phyloP scores from a whole-genome alignment of 2,797 vertebrate species.

The Menidia menidia region DNA sequence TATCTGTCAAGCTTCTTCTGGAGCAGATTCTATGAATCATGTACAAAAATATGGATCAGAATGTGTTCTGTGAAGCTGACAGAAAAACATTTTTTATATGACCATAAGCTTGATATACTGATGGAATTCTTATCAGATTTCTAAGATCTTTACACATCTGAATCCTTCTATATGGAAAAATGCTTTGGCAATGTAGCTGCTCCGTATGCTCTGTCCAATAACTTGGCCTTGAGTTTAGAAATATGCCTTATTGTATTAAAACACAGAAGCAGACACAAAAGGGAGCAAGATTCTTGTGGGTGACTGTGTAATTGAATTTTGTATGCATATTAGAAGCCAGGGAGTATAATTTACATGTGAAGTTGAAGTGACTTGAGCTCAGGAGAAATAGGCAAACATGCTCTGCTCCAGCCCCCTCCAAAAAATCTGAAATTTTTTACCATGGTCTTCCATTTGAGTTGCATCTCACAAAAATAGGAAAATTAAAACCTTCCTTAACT shows the following conservation, averaged over 20 bases:
- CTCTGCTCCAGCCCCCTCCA: slow-evolving; percentile 28
- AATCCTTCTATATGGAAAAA: slow-evolving; percentile 10
- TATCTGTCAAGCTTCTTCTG: slow-evolving; percentile 23
- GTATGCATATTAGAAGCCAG: slow-evolving; percentile 72
- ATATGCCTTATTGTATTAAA: slow-evolving; percentile 68
- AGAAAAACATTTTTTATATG: not conserved
- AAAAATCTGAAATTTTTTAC: slow-evolving; percentile 49
- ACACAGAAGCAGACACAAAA: slow-evolving; percentile 69
- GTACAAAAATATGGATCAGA: slow-evolving; percentile 11
- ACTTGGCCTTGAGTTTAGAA: slow-evolving; percentile 58
- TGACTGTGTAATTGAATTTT: slow-evolving; percentile 77
- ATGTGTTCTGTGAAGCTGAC: slow-evolving; percentile 5
- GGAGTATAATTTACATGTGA: slow-evolving; percentile 71
- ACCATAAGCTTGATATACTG: slow-evolving; percentile 13
- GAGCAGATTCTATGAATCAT: slow-evolving; percentile 13
- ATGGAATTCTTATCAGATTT: slow-evolving; percentile 24
- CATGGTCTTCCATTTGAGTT: slow-evolving; percentile 51
- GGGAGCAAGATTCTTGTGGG: slow-evolving; percentile 65
- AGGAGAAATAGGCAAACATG: slow-evolving; percentile 53
- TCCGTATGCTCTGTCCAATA: slow-evolving; percentile 42
- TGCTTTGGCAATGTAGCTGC: slow-evolving; percentile 24
- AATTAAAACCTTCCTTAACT: slow-evolving; percentile 80
- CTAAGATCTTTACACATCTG: slow-evolving; percentile 15
- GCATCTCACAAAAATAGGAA: slow-evolving; percentile 56
- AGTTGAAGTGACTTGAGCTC: slow-evolving; percentile 56